Percentiles rank a stretch among this genome's conserved stretches.
Evolutionary conservation across 2,797 vertebrate species (phyloP).

Genomic region (Aythya fuligula): DNA sequence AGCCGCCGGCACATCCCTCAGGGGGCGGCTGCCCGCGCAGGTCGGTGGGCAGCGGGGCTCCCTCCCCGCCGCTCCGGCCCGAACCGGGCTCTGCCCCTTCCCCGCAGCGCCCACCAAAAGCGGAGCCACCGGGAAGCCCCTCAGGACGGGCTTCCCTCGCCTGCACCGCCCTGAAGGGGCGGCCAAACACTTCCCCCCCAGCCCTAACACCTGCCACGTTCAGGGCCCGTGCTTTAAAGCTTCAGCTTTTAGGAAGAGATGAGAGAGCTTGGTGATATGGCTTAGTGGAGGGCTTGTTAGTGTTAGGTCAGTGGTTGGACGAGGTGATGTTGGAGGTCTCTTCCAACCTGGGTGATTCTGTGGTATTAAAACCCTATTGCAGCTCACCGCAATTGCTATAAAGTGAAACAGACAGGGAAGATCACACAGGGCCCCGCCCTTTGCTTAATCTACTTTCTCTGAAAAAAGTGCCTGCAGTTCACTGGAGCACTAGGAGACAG

Average conservation of each 20-base stretch:
- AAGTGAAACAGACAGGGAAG: accelerated
- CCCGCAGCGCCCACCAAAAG: neutral
- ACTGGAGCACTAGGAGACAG: neutral
- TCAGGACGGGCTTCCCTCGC: neutral
- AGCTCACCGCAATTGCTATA: neutral
- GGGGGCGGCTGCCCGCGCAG: neutral
- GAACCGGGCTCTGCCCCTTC: neutral
- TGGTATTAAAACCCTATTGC: neutral
- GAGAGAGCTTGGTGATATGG: too few species aligned
- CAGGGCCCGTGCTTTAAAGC: neutral
- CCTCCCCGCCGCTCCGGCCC: neutral
- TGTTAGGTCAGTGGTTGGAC: too few species aligned
- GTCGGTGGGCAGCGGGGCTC: neutral
- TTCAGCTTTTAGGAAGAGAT: neutral
- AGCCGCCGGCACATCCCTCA: neutral
- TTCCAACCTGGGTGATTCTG: too few species aligned
- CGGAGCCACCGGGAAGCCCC: neutral
- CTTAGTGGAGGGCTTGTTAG: too few species aligned
- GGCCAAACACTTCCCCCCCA: neutral
- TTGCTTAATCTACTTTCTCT: neutral
- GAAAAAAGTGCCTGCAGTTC: neutral
- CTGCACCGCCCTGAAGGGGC: neutral
- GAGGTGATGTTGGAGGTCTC: too few species aligned
- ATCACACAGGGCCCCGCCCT: accelerated
- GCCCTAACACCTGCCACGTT: accelerated